phyloP scores from a whole-genome alignment of 2,888 invertebrate species.

The Scelioninae gen. 1 region DNA sequence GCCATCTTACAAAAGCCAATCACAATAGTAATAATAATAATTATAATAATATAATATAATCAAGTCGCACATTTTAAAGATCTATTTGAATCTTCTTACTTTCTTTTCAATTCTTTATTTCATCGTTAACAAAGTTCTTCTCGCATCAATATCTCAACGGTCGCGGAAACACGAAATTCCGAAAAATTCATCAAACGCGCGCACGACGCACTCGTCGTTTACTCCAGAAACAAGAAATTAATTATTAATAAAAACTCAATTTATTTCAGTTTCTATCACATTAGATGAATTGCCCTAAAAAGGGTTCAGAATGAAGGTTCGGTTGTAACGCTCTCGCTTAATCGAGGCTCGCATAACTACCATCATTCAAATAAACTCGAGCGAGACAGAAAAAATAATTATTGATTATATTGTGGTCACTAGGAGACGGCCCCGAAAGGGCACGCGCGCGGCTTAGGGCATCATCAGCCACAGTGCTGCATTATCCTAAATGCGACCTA shows the following conservation, averaged over 20 bases:
- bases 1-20: constrained; percentile 70
- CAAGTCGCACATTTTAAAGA: constrained; percentile 49
- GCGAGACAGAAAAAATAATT: constrained; percentile 40
- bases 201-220: constrained; percentile 52
- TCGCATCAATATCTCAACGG: constrained; percentile 44
- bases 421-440: constrained; percentile 75
- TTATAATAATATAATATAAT: constrained; percentile 49
- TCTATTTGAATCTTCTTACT: constrained; percentile 35
- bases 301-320: constrained; percentile 65
- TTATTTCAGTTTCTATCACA: constrained; percentile 63
- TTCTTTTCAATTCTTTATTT: constrained; percentile 14
- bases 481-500: constrained; percentile 82
- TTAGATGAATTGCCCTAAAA: constrained; percentile 67
- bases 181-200: constrained; percentile 52
- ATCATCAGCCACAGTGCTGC: constrained; percentile 82
- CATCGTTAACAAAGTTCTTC: constrained; percentile 54
- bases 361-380: constrained; percentile 55
- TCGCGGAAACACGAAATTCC: constrained; percentile 57
- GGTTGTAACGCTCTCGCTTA: constrained; percentile 61
- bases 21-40: constrained; percentile 64
- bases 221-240: constrained; percentile 13
- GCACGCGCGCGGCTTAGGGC: constrained; percentile 77
- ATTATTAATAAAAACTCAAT: constrained; percentile 47
- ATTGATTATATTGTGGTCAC: constrained; percentile 59
- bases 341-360: constrained; percentile 58